These are phyloP conservation scores for Poeciliopsis turneri DNA, from an alignment of 2,797 vertebrate genomes.

Conservation along the genomic window DNA sequence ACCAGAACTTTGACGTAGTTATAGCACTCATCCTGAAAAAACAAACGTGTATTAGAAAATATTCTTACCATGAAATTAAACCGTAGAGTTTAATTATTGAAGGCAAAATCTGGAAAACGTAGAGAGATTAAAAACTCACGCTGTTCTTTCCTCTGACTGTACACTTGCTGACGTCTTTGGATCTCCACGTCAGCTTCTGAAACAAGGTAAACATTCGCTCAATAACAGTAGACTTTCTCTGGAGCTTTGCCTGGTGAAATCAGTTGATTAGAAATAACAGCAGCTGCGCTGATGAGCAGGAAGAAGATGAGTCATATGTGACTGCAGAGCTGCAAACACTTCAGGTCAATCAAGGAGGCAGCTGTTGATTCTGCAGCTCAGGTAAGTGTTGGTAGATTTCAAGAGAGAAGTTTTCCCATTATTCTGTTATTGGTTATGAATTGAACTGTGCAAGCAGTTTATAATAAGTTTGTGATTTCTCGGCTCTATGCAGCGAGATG, in stretches of 20 bases:
- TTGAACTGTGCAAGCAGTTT: background rate
- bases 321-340: background rate
- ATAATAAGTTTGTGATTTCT: background rate
- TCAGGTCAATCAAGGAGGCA: conserved; percentile 1
- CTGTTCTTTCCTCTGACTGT: conserved; percentile 94
- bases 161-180: conserved; percentile 92
- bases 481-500: background rate
- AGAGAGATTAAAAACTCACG: conserved; percentile 76
- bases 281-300: background rate
- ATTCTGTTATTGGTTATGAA: background rate
- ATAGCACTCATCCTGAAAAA: conserved; percentile 92
- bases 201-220: conserved; percentile 15
- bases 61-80: background rate
- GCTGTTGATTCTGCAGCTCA: background rate
- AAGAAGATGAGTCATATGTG: conserved; percentile 12
- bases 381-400: background rate
- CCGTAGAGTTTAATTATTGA: background rate
- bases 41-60: background rate
- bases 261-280: conserved; percentile 1
- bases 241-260: background rate
- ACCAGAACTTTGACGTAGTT: conserved; percentile 98
- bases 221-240: background rate
- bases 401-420: background rate
- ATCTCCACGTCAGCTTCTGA: conserved; percentile 93
- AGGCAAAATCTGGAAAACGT: background rate